Evolutionary conservation across 1,140 invertebrate genomes (phyloP), one percentile per base, ranked within the genome.

Genomic region (Dryas iulia): DNA sequence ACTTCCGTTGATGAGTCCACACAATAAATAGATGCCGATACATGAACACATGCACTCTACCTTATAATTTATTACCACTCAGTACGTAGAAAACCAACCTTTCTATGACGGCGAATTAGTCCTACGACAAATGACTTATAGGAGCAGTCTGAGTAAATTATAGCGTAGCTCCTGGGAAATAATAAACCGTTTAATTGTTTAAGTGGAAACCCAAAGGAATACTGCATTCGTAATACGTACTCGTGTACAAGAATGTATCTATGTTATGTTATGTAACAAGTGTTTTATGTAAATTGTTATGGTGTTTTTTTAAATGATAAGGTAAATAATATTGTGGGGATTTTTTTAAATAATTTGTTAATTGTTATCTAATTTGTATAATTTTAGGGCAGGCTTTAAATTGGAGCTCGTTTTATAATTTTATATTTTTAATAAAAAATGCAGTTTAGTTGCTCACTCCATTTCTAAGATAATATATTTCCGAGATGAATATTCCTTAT

Each of bases 121-220:
- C 23, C 53, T 56, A n/a, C 53, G 53, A 56, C 53, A 56, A 56
- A 56, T 56, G 24, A 56, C 53, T 56, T 56, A 26, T 56, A 56
- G 53, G n/a, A 18, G 11, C 52, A 54, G 11, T 26, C 53, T 54
- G 53, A 54, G 23, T 54, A 54, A 54, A 54, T 54, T 24, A 54
- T 25, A 54, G n/a, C 53, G 8, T 10, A 10, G 24, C 53, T 56
- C 53, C 53, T 56, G 53, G 11, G 53, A 56, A 56, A 56, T 56
- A 56, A 56, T 56, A 56, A 24, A 56, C 53, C 10, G 23, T 56
- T 56, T 56, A 56, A 56, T 56, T 56, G 53, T 56, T 56, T 56
- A 56, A 56, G 24, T 56, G 53, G 53, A 56, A 56, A 56, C 24
- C 23, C 39, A 47, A 25, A 56, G 53, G 53, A 56, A 25, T n/a